Percentiles rank a stretch among this genome's conserved stretches.
phyloP scores from a whole-genome alignment of 1,140 invertebrate genomes.

The Apis dorsata region DNA sequence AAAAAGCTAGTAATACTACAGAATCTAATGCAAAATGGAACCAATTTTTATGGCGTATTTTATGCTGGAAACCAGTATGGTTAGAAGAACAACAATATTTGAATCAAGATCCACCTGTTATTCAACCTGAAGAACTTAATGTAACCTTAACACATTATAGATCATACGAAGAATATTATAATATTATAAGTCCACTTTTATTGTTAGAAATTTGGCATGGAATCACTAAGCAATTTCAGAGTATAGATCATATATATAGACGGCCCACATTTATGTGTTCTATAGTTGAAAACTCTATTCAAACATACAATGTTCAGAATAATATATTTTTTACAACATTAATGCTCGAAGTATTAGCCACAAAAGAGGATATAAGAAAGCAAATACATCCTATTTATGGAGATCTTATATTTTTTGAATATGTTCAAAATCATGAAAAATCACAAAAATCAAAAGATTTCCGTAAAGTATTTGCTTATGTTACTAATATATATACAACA shows the following conservation, averaged over 20 bases:
- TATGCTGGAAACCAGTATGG: constrained; percentile 72
- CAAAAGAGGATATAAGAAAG: constrained; percentile 42
- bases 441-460: constrained; percentile 30
- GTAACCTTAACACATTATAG: constrained; percentile 55
- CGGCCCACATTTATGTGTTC: constrained; percentile 56
- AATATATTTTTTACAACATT: constrained; percentile 61
- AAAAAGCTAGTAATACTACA: neutral
- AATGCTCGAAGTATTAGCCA: constrained; percentile 59
- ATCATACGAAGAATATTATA: constrained; percentile 69
- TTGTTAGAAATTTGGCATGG: constrained; percentile 70
- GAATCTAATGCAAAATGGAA: constrained; percentile 58
- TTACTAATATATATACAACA: constrained; percentile 52
- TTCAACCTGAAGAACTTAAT: constrained; percentile 45
- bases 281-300: constrained; percentile 60
- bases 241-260: constrained; percentile 32
- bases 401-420: constrained; percentile 69
- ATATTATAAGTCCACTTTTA: constrained; percentile 59
- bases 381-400: constrained; percentile 60
- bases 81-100: constrained; percentile 66
- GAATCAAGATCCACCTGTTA: constrained; percentile 59
- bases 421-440: constrained; percentile 21
- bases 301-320: constrained; percentile 27
- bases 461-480: constrained; percentile 66
- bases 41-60: constrained; percentile 65
- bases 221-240: constrained; percentile 64